Conservation (phyloP, 2,797 vertebrate genomes). For the Calcarius lapponicus region DNA sequence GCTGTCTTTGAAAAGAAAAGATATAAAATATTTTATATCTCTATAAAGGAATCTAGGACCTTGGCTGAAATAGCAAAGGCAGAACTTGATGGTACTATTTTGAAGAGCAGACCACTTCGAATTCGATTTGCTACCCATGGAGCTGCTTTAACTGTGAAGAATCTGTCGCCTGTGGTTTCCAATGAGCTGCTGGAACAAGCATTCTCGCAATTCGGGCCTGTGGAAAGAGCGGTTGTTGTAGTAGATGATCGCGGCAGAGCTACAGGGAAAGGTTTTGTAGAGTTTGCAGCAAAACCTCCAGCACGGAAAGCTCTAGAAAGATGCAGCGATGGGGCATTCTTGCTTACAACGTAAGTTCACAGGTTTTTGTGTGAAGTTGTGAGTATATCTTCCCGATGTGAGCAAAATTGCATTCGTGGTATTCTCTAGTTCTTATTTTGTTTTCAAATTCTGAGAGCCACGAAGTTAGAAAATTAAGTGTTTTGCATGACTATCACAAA, state of each 20-base stretch:
- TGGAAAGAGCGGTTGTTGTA: constrained; percentile 92
- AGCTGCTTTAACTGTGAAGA: constrained; percentile 90
- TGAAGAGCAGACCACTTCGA: constrained; percentile 90
- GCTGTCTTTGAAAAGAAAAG: constrained; percentile 1
- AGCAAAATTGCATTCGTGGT: not conserved
- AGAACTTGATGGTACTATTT: constrained; percentile 90
- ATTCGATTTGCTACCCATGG: constrained; percentile 94
- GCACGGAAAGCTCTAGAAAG: constrained; percentile 95
- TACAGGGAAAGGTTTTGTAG: constrained; percentile 92
- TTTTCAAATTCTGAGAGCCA: not conserved
- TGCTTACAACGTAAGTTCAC: constrained; percentile 91
- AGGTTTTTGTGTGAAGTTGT: not conserved
- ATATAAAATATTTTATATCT: constrained; percentile 36
- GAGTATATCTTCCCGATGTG: not conserved
- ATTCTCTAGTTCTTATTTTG: not conserved
- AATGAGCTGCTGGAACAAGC: constrained; percentile 97
- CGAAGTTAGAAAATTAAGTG: not conserved
- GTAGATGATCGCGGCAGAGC: constrained; percentile 94
- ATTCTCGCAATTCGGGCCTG: constrained; percentile 92
- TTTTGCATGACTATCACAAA: not conserved
- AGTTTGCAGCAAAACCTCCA: constrained; percentile 92
- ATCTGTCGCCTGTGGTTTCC: constrained; percentile 92
- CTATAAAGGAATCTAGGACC: constrained; percentile 90
- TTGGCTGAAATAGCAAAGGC: constrained; percentile 97
- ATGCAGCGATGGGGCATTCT: constrained; percentile 91